phyloP scores from a whole-genome alignment of 2,888 invertebrate species.

The Leptopilina drosophilae region DNA sequence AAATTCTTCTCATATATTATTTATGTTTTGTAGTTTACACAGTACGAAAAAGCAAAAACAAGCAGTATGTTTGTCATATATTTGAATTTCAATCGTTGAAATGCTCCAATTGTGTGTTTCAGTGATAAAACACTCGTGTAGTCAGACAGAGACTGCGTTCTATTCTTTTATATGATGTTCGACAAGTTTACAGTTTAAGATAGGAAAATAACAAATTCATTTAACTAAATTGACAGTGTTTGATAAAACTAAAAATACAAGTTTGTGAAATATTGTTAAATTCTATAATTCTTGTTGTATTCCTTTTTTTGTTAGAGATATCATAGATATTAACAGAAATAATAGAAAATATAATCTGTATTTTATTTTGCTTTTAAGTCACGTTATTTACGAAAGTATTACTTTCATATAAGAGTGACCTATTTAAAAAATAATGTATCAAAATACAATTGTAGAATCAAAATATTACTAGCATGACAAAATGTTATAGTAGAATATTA shows the following conservation, averaged over 20 bases:
- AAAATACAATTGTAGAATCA: no score
- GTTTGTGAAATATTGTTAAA: background rate
- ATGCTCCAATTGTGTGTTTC: background rate
- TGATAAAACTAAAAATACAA: conserved; percentile 8
- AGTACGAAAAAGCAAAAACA: background rate
- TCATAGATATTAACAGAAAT: no score
- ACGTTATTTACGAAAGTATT: no score
- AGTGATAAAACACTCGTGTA: conserved; percentile 17
- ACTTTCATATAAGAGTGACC: no score
- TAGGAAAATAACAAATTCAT: background rate
- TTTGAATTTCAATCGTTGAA: conserved; percentile 17
- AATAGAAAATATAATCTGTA: no score
- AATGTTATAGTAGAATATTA: no score
- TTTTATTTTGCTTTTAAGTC: no score
- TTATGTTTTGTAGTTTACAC: background rate
- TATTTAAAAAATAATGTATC: no score
- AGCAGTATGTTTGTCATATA: background rate
- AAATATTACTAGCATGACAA: no score
- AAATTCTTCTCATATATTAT: background rate
- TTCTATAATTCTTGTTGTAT: background rate
- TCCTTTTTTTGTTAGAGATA: no score
- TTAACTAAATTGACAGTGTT: conserved; percentile 2
- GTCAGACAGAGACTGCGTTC: background rate
- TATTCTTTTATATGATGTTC: background rate
- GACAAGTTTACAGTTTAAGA: conserved; percentile 11